Evolutionary conservation across 2,797 vertebrate species (phyloP).

Genomic region (Dipus sagitta): DNA sequence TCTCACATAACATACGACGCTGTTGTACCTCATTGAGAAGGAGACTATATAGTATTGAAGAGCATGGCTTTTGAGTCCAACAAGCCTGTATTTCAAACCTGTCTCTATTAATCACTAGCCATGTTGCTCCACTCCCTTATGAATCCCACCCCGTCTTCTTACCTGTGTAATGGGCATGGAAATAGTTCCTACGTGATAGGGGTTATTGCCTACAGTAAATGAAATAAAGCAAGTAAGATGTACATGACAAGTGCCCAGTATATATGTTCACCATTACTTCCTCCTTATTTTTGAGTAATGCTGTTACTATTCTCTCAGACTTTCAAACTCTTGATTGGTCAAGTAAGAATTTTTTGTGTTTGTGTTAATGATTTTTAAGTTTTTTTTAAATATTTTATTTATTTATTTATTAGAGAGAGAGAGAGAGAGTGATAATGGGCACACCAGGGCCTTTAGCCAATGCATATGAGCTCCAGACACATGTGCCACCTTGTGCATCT

Average conservation of each 20-base stretch:
- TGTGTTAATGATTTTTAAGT: background rate
- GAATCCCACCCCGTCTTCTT: background rate
- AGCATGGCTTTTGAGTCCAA: background rate
- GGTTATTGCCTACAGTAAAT: background rate
- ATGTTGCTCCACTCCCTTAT: background rate
- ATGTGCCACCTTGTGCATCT: no score
- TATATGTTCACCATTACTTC: background rate
- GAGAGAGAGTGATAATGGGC: no score
- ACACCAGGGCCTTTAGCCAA: no score
- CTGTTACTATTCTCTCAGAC: background rate
- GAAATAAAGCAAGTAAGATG: background rate
- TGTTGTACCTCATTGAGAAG: background rate
- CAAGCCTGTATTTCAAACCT: background rate
- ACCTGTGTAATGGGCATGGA: background rate
- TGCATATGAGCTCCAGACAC: no score
- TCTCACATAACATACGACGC: background rate
- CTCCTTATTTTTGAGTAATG: background rate
- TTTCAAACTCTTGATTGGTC: background rate
- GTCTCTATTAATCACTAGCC: background rate
- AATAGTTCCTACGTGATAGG: background rate
- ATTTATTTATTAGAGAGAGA: no score
- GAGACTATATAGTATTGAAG: background rate
- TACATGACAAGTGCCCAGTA: background rate
- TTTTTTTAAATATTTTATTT: no score
- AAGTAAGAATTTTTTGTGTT: constrained; percentile 18